These are phyloP conservation scores for Eciton burchellii DNA, from an alignment of 1,140 invertebrate species.

Conservation along the genomic window DNA sequence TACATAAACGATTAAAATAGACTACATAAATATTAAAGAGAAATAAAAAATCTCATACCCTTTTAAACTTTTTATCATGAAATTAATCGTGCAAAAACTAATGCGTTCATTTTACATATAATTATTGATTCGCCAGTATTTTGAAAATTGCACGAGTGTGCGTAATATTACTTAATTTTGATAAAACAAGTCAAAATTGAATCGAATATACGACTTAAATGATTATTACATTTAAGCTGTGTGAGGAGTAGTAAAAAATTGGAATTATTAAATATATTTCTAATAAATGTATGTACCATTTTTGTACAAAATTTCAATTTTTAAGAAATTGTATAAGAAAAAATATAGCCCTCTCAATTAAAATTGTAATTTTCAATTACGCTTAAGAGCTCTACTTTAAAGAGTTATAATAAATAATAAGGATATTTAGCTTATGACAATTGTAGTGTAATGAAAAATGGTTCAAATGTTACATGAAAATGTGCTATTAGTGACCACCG, in stretches of 20 bases:
- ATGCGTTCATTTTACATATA: not conserved
- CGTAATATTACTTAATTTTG: not conserved
- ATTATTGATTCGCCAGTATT: constrained; percentile 14
- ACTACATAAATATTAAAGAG: constrained; percentile 6
- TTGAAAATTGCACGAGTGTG: not conserved
- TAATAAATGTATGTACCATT: not conserved
- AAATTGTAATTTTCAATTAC: constrained; percentile 21
- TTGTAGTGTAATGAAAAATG: constrained; percentile 56
- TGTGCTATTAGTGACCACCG: constrained; percentile 69
- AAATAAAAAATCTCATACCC: constrained; percentile 14
- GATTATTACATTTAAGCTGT: constrained; percentile 6
- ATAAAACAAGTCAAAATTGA: not conserved
- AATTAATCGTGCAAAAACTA: constrained; percentile 12
- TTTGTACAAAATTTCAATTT: constrained; percentile 46
- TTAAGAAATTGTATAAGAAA: constrained; percentile 54
- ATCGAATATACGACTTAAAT: not conserved
- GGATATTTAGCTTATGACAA: constrained; percentile 28
- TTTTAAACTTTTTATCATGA: constrained; percentile 19
- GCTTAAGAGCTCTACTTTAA: not conserved
- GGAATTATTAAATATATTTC: constrained; percentile 34
- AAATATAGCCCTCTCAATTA: constrained; percentile 38
- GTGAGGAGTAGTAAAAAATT: constrained; percentile 10
- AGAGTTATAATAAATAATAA: constrained; percentile 60
- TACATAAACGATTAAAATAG: constrained; percentile 1
- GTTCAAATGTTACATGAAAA: constrained; percentile 39